Conservation (phyloP, 1,140 invertebrate species). For the Caenorhabditis tropicalis region DNA sequence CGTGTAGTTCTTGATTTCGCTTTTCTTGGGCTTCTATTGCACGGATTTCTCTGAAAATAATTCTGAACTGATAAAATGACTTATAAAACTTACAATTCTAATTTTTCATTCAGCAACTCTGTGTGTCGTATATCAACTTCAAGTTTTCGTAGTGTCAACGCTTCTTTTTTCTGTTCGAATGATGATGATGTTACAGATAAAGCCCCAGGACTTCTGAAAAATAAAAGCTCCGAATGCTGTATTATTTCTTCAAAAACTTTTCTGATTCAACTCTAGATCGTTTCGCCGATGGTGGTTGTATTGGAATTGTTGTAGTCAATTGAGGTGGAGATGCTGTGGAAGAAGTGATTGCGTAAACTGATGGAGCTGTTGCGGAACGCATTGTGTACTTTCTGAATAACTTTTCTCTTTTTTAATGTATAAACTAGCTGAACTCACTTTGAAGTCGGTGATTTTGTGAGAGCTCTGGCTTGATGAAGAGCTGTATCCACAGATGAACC, state of each 20-base stretch:
- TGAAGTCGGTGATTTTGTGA: conserved; percentile 1
- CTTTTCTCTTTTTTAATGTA: no score
- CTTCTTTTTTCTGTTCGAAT: background rate
- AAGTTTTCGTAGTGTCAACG: background rate
- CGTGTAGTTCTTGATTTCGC: conserved; percentile 15
- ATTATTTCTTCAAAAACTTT: background rate
- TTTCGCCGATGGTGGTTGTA: background rate
- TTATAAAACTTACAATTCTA: conserved; percentile 1
- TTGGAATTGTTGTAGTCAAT: background rate
- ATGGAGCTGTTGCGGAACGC: conserved; percentile 5
- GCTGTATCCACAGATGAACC: conserved; percentile 7
- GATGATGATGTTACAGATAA: background rate
- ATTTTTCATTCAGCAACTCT: conserved; percentile 20
- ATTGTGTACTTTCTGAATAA: background rate
- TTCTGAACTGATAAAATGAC: background rate
- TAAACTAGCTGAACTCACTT: background rate
- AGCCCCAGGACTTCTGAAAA: background rate
- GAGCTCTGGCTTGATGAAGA: background rate
- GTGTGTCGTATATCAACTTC: conserved; percentile 28
- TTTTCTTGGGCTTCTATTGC: conserved; percentile 16
- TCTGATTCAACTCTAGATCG: conserved; percentile 19
- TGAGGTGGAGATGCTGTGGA: conserved; percentile 17
- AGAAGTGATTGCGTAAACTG: conserved; percentile 16
- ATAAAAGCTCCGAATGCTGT: no score
- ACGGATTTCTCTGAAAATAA: conserved; percentile 8